Percentiles rank a stretch among this genome's conserved stretches.
Evolutionary conservation across 2,797 vertebrate genomes (phyloP).

Genomic region (Notolabrus celidotus): DNA sequence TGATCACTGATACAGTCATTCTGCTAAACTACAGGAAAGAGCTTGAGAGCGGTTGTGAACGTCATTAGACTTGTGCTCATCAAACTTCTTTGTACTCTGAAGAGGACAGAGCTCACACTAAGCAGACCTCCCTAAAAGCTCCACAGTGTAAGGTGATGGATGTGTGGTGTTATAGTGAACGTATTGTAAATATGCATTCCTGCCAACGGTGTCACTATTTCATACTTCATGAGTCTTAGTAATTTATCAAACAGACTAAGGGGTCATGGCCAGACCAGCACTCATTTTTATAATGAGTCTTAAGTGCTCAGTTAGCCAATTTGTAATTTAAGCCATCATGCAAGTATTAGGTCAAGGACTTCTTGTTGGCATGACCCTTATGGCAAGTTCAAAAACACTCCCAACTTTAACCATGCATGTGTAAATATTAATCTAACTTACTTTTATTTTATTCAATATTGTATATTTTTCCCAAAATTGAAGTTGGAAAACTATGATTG

Average conservation of each 20-base stretch:
- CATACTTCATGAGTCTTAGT: conserved; percentile 26
- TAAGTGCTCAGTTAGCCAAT: conserved; percentile 63
- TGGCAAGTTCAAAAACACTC: conserved; percentile 23
- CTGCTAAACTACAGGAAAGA: conserved; percentile 67
- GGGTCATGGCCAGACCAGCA: conserved; percentile 67
- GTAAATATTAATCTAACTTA: not conserved
- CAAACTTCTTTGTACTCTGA: conserved; percentile 51
- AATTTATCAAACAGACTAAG: conserved; percentile 57
- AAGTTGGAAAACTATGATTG: conserved; percentile 15
- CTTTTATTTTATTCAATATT: not conserved
- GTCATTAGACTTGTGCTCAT: conserved; percentile 58
- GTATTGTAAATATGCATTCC: conserved; percentile 69
- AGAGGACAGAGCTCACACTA: conserved; percentile 63
- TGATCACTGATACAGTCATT: conserved; percentile 73
- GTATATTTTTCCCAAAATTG: not conserved
- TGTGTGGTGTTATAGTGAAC: conserved; percentile 55
- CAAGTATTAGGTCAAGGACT: conserved; percentile 58
- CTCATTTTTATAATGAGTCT: conserved; percentile 62
- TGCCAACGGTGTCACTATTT: conserved; percentile 65
- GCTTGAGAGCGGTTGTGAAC: conserved; percentile 47
- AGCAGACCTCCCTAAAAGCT: conserved; percentile 54
- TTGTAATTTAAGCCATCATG: conserved; percentile 54
- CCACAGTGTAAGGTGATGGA: conserved; percentile 62
- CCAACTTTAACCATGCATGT: not conserved
- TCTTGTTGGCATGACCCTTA: conserved; percentile 41